phyloP scores from a whole-genome alignment of 1,140 invertebrate genomes.

The Lutraria rhynchaena region DNA sequence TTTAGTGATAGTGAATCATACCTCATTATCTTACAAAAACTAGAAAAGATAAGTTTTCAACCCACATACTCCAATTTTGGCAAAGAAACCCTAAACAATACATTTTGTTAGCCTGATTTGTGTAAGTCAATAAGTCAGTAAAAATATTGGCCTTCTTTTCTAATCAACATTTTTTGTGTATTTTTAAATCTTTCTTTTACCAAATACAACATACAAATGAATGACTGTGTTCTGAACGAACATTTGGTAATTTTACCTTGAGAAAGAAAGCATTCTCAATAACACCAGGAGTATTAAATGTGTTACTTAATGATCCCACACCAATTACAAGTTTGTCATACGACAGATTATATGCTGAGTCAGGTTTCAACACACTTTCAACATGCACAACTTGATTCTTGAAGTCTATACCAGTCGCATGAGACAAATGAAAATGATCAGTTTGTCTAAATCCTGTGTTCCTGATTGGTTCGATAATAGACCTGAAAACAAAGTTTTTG shows the following conservation, averaged over 20 bases:
- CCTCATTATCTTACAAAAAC: too few species aligned
- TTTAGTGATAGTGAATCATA: too few species aligned
- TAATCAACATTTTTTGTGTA: too few species aligned
- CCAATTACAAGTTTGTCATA: constrained; percentile 82
- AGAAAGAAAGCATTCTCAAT: constrained; percentile 81
- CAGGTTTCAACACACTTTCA: constrained; percentile 73
- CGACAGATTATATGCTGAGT: constrained; percentile 68
- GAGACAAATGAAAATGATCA: constrained; percentile 80
- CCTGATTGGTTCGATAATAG: constrained; percentile 82
- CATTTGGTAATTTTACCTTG: constrained; percentile 81
- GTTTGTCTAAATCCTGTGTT: constrained; percentile 80
- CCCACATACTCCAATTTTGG: too few species aligned
- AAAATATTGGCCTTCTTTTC: too few species aligned
- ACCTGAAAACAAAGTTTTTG: constrained; percentile 77
- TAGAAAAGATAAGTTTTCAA: too few species aligned
- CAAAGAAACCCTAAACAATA: too few species aligned
- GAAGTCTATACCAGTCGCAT: constrained; percentile 76
- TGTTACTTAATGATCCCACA: constrained; percentile 81
- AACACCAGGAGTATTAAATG: constrained; percentile 82
- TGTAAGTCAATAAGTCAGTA: too few species aligned
- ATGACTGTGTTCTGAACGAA: too few species aligned
- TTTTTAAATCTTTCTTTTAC: too few species aligned
- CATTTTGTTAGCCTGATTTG: too few species aligned
- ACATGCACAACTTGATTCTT: constrained; percentile 70
- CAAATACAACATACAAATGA: too few species aligned